Percentiles rank a stretch among this genome's conserved stretches.
Conservation (phyloP, 2,113 vertebrate species). For the Sturnira hondurensis region DNA sequence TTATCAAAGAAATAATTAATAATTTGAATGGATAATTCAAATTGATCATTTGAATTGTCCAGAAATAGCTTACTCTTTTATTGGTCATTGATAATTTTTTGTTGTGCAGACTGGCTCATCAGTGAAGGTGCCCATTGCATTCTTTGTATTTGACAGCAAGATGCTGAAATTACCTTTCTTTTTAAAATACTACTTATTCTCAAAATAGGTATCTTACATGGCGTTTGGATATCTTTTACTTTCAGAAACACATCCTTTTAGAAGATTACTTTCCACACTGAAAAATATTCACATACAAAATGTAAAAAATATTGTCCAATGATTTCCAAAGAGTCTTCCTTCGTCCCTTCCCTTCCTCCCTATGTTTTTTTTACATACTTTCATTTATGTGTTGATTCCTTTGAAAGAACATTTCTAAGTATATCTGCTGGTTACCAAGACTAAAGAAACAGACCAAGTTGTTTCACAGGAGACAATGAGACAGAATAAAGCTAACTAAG, state of each 20-base stretch:
- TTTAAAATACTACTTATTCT: neutral
- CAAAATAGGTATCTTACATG: neutral
- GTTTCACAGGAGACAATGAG: neutral
- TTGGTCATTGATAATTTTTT: constrained; percentile 2
- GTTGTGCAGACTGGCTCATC: neutral
- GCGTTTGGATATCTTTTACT: neutral
- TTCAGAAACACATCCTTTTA: neutral
- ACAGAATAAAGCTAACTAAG: neutral
- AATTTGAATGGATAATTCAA: too few relatives aligned
- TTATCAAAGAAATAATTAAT: too few relatives aligned
- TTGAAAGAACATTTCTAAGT: neutral
- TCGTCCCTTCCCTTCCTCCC: neutral
- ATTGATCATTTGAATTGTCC: too few relatives aligned
- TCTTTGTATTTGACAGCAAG: neutral
- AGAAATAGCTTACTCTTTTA: neutral
- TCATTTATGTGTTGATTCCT: neutral
- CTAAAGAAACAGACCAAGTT: neutral
- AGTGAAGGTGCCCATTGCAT: neutral
- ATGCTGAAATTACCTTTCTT: neutral
- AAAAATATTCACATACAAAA: neutral
- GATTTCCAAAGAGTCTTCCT: neutral
- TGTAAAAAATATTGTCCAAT: neutral
- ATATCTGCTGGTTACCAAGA: neutral
- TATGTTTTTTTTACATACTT: neutral
- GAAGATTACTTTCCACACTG: neutral